Evolutionary conservation across 92 coral and sea anemone species (phyloP), one percentile per base, ranked within the genome.

Genomic region (Hydrozoanthus gracilis): DNA sequence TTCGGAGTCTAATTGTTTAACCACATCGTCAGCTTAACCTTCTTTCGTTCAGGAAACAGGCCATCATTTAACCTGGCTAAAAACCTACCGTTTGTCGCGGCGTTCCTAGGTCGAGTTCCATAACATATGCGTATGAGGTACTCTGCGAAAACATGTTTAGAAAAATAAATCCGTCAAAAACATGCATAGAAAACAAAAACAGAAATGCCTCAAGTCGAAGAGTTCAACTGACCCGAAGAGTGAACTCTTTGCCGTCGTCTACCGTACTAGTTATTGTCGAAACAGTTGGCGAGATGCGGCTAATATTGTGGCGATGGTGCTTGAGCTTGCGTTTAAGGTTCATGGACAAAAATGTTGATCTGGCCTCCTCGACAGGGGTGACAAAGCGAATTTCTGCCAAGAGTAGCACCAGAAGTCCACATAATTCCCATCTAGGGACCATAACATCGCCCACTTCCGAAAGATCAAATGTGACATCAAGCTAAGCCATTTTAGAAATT

Each of bases 61-160:
- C 39, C 39, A 27, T 27, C 39, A 27, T 2, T 27, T 27, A 27
- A 27, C 39, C 39, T 27, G 39, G 39, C 39, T 27, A 27, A 27
- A 27, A 2, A 27, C 39, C 4, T 90, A 95, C 98, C 97, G 93
- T 91, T 88, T 95, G 98, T 18, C 95, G 95, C 64, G 98, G 98
- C 1, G 87, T 93, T 77, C 98, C 98, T 11, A 95, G 68, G 47
- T 92, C 96, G 66, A 95, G 90, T 72, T 92, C 95, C 61, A 94
- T 94, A 27, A 95, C 98, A 87, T 95, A 95, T n/a, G 98, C 98
- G 84, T 93, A 95, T 3, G 98, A 95, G 44, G 98, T 95, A 48
- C 98, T 95, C 98, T 95, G 89, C 51, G 60, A 27, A 4, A 65
- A 55, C 64, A 45, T 35, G 35, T 79, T 83, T 78, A 16, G 71